These are phyloP conservation scores for Salarias fasciatus DNA, from an alignment of 2,797 vertebrate genomes.

Conservation along the genomic window DNA sequence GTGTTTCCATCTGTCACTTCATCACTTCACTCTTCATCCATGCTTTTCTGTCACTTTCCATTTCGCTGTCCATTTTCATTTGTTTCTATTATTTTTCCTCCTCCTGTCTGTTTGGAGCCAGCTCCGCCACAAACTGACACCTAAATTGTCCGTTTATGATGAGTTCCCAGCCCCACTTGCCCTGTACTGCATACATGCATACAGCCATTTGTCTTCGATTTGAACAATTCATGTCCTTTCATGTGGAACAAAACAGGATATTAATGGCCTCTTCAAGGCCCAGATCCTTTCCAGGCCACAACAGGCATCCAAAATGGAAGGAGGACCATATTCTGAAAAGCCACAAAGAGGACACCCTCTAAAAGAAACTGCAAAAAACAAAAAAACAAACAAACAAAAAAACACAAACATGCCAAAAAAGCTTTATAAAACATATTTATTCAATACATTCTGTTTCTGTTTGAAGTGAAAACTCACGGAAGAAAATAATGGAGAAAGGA, in stretches of 20 bases:
- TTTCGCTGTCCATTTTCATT: conserved; percentile 1
- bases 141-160: conserved; percentile 4
- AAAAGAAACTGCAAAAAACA: too few relatives aligned
- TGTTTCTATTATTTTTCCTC: not conserved
- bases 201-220: conserved; percentile 9
- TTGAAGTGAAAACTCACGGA: too few relatives aligned
- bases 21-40: conserved; percentile 26
- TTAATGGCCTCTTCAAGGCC: conserved; percentile 16
- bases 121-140: conserved; percentile 3
- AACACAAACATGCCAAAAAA: too few relatives aligned
- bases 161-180: not conserved
- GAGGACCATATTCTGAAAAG: too few relatives aligned
- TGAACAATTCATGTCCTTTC: conserved; percentile 21
- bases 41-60: conserved; percentile 8
- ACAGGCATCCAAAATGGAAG: too few relatives aligned
- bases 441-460: too few relatives aligned
- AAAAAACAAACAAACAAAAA: too few relatives aligned
- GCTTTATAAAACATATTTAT: too few relatives aligned
- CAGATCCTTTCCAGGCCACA: not conserved
- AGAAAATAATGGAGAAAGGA: not conserved
- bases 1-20: conserved; percentile 52
- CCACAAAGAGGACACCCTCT: too few relatives aligned
- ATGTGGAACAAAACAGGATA: conserved; percentile 25
- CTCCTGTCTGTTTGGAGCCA: conserved; percentile 8
- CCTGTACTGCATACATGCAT: not conserved